Conservation (phyloP, 2,888 invertebrate species). For the Abrostola triplasia region DNA sequence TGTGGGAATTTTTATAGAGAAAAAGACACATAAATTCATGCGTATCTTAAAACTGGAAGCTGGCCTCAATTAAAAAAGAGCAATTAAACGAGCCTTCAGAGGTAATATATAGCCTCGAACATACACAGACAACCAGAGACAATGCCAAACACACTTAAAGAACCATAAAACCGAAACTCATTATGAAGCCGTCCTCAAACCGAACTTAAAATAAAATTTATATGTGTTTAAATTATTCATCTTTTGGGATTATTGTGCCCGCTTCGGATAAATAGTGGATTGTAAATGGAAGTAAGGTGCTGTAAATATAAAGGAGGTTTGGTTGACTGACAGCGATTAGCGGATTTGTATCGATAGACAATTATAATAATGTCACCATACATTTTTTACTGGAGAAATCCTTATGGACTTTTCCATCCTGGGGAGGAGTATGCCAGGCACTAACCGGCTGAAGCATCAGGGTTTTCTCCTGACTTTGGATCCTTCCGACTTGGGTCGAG, state of each 20-base stretch:
- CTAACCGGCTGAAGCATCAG: too few relatives aligned
- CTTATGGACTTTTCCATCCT: too few relatives aligned
- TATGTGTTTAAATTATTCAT: slow-evolving; percentile 35
- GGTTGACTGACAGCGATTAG: slow-evolving; percentile 8
- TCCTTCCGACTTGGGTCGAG: too few relatives aligned
- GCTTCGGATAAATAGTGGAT: slow-evolving; percentile 20
- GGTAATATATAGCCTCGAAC: slow-evolving; percentile 13
- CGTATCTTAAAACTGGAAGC: too few relatives aligned
- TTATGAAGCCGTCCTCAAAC: slow-evolving; percentile 26
- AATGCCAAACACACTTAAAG: slow-evolving; percentile 18
- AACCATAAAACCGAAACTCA: slow-evolving; percentile 28
- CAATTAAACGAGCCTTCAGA: slow-evolving; percentile 11
- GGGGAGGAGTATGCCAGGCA: too few relatives aligned
- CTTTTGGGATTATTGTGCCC: slow-evolving; percentile 22
- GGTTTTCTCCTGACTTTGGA: too few relatives aligned
- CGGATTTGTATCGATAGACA: neutral
- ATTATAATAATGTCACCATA: too few relatives aligned
- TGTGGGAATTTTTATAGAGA: too few relatives aligned
- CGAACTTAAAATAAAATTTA: slow-evolving; percentile 36
- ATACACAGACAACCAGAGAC: slow-evolving; percentile 17
- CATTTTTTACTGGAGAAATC: too few relatives aligned
- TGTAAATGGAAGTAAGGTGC: slow-evolving; percentile 15
- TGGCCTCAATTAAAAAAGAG: neutral
- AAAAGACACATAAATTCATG: too few relatives aligned
- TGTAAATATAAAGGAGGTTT: slow-evolving; percentile 7